phyloP scores from a whole-genome alignment of 2,113 vertebrate genomes.

The Numenius arquata region DNA sequence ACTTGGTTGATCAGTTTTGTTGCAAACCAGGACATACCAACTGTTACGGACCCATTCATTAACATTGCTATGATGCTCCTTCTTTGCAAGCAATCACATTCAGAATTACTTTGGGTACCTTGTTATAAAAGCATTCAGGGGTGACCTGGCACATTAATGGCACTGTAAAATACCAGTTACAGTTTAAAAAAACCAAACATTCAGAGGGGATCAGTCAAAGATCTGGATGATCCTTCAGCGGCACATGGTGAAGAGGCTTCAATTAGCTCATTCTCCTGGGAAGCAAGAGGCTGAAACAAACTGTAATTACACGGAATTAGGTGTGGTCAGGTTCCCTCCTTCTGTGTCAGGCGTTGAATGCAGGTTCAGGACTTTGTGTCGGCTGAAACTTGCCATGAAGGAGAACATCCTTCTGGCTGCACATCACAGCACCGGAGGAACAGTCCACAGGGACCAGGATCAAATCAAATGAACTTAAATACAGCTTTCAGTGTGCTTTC shows the following conservation, averaged over 20 bases:
- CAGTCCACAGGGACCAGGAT: rapidly evolving
- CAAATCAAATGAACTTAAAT: not conserved
- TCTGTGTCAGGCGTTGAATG: not conserved
- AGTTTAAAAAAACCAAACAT: not conserved
- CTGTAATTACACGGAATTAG: not conserved
- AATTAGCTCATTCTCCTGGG: not conserved
- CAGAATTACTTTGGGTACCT: not conserved
- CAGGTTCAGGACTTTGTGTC: not conserved
- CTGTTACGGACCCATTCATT: rapidly evolving
- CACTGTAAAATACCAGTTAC: not conserved
- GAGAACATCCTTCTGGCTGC: not conserved
- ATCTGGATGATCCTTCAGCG: not conserved
- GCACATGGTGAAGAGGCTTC: not conserved
- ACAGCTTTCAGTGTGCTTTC: not conserved
- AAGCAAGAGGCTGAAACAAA: not conserved
- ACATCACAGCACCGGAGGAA: rapidly evolving
- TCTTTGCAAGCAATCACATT: not conserved
- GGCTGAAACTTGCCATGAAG: not conserved
- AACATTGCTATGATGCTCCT: rapidly evolving
- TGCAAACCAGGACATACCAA: not conserved
- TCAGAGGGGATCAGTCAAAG: not conserved
- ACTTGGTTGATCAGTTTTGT: not conserved
- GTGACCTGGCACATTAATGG: not conserved
- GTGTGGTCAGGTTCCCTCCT: not conserved
- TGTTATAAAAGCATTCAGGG: not conserved